A percentile compares a stretch with the other conserved stretches of the same genome.
Evolutionary conservation across 2,888 invertebrate genomes (phyloP).

Genomic region (Anthrax anthrax): DNA sequence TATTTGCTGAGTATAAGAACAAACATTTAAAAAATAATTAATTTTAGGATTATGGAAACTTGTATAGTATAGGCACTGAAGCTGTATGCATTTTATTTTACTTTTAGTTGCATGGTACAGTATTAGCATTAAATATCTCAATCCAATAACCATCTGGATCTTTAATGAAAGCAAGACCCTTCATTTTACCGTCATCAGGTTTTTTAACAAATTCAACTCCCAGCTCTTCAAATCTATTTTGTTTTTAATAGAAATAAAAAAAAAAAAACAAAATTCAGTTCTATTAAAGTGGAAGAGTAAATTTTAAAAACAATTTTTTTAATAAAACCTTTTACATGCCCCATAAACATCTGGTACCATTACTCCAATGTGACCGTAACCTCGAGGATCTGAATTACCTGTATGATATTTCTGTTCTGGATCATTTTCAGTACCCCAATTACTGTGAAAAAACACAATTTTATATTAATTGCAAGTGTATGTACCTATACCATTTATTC

Average conservation of each 20-base stretch:
- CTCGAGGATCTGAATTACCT: constrained; percentile 79
- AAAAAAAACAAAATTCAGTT: background rate
- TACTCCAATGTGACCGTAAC: constrained; percentile 87
- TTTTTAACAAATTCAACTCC: constrained; percentile 82
- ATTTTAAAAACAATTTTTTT: background rate
- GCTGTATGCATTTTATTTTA: too few species aligned
- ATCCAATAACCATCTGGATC: constrained; percentile 98
- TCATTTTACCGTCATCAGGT: constrained; percentile 86
- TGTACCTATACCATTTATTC: constrained; percentile 21
- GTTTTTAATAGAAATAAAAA: background rate
- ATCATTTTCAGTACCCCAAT: constrained; percentile 89
- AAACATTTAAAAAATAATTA: too few species aligned
- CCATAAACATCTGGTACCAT: constrained; percentile 77
- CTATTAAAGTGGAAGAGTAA: background rate
- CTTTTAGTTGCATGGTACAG: constrained; percentile 12
- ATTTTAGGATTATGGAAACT: too few species aligned
- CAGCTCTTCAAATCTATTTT: constrained; percentile 53
- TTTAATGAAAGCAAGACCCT: constrained; percentile 83
- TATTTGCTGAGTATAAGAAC: too few species aligned
- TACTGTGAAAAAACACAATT: constrained; percentile 45
- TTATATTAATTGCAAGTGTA: background rate
- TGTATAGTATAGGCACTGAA: too few species aligned
- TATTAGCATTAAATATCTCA: constrained; percentile 57
- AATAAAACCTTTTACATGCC: constrained; percentile 62
- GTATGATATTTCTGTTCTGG: constrained; percentile 67